These are phyloP conservation scores for Perca flavescens DNA, from an alignment of 2,113 vertebrate species.

Conservation along the genomic window DNA sequence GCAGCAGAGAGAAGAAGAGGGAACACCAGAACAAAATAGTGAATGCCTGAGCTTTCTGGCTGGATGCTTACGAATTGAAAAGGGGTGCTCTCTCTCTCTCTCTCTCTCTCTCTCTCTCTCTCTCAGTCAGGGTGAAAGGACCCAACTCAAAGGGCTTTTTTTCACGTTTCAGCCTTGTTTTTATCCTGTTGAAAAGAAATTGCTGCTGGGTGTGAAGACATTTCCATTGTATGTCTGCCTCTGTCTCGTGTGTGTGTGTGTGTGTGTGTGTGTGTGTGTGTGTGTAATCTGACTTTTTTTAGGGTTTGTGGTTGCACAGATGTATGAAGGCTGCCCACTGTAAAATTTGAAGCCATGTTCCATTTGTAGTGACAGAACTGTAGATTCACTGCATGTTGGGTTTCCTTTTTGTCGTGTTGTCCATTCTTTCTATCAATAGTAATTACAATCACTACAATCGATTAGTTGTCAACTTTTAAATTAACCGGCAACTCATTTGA, in stretches of 20 bases:
- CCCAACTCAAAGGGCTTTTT: slow-evolving; percentile 58
- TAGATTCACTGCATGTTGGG: neutral
- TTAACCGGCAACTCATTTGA: neutral
- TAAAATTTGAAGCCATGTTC: neutral
- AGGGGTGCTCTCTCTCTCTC: slow-evolving; percentile 54
- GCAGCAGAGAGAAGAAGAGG: slow-evolving; percentile 8
- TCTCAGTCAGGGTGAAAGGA: slow-evolving; percentile 62
- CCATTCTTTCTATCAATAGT: neutral
- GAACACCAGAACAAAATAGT: slow-evolving; percentile 28
- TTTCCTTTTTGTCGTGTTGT: neutral
- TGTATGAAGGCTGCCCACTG: neutral
- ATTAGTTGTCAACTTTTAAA: neutral
- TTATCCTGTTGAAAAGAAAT: slow-evolving; percentile 58
- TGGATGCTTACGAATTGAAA: slow-evolving; percentile 87
- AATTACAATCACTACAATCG: neutral
- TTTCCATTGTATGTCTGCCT: slow-evolving; percentile 45
- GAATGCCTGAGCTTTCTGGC: slow-evolving; percentile 81
- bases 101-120: slow-evolving; percentile 6
- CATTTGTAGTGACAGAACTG: neutral
- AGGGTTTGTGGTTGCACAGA: slow-evolving; percentile 17
- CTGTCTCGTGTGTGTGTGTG: neutral
- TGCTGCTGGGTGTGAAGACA: slow-evolving; percentile 54
- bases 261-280: neutral
- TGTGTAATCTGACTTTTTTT: neutral
- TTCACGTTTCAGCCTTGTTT: slow-evolving; percentile 55